Evolutionary conservation across 2,113 vertebrate species (phyloP), one percentile per base, ranked within the genome.

Genomic region (Polyodon spathula): DNA sequence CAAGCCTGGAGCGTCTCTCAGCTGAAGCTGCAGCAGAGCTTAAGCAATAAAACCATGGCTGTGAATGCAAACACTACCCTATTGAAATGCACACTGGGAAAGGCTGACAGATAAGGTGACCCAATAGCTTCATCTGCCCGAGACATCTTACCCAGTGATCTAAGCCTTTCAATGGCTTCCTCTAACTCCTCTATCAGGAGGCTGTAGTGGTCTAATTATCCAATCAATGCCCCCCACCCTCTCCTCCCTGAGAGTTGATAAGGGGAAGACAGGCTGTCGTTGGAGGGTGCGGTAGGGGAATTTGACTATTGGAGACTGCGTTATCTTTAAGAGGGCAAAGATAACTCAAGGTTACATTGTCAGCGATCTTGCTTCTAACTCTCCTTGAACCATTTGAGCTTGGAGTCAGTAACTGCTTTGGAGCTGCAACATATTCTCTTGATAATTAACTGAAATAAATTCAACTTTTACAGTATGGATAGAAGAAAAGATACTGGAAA

Each of bases 231-330:
- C 52, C 62, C 63, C 44, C 58, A 54, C 62, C 63, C 68, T 56
- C 64, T 71, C 73, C 14, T 17, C 12, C 43, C 7, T 12, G 12
- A 8, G 48, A 54, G 55, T n/a, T 75, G 85, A 88, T 84, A 87
- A 86, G 80, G 62, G 68, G 76, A 75, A 85, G 84, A 83, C 80
- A 77, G 81, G 79, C 80, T 83, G 83, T 84, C 84, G 80, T 83
- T 84, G 81, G 84, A 77, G 82, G 82, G 76, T 63, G 74, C 72
- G 78, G 76, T 75, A 60, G 63, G 69, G 16, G 37, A 54, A 8
- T 16, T 44, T 44, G 12, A 12, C 43, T 8, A 44, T 68, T 81
- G 83, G 85, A 88, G 86, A 86, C 84, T 82, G 78, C 61, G 78
- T 88, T 87, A 87, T 88, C 86, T 84, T 56, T n/a, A 70, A 72